These are phyloP conservation scores for Bovichtus variegatus DNA, from an alignment of 2,797 vertebrate species.

Conservation along the genomic window DNA sequence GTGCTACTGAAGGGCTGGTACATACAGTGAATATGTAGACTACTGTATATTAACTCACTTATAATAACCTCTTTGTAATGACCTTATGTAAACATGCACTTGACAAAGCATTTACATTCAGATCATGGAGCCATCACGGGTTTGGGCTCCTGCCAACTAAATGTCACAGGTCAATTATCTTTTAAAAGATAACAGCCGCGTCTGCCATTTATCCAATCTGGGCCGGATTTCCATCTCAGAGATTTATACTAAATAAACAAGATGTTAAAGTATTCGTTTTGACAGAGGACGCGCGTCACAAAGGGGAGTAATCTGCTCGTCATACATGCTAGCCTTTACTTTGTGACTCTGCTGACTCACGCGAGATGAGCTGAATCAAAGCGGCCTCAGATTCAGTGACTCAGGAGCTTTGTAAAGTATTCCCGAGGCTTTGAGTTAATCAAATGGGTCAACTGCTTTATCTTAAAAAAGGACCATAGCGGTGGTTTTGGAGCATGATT, in stretches of 20 bases:
- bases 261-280: conserved; percentile 62
- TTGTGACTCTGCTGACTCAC: conserved; percentile 59
- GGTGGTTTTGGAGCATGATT: conserved; percentile 1
- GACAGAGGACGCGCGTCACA: conserved; percentile 59
- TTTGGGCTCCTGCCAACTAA: conserved; percentile 69
- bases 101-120: conserved; percentile 68
- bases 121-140: conserved; percentile 51
- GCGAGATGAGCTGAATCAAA: conserved; percentile 56
- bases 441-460: conserved; percentile 43
- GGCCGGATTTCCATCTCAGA: conserved; percentile 63
- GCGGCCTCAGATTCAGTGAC: conserved; percentile 48
- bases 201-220: conserved; percentile 63
- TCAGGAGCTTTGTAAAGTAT: conserved; percentile 38
- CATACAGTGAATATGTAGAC: not conserved
- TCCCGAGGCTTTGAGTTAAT: conserved; percentile 48
- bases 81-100: conserved; percentile 64
- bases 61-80: conserved; percentile 47
- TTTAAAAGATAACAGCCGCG: conserved; percentile 69
- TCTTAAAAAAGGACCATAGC: conserved; percentile 43
- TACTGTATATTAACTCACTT: not conserved
- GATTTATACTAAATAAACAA: conserved; percentile 64
- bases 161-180: conserved; percentile 80
- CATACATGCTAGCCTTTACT: conserved; percentile 53
- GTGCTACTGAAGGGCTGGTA: not conserved
- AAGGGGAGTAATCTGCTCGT: conserved; percentile 64